Evolutionary conservation across 2,888 invertebrate species (phyloP).

Genomic region (Amphipoea oculea): DNA sequence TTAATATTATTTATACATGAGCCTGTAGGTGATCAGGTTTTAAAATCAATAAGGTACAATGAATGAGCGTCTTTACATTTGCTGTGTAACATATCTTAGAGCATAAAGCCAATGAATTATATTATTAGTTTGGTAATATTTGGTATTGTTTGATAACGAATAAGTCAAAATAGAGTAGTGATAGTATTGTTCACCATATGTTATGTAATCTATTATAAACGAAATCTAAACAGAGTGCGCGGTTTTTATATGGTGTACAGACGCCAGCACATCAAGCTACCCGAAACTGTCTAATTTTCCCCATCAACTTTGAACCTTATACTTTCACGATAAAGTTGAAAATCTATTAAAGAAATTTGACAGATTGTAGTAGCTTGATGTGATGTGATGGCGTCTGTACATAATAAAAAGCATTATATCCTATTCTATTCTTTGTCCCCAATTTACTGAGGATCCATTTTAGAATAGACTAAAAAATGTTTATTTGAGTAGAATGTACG

Average conservation of each 20-base stretch:
- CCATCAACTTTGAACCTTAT: too few species aligned
- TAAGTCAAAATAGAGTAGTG: background rate
- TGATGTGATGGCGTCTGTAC: too few species aligned
- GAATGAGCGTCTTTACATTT: slow-evolving; percentile 5
- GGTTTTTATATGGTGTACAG: background rate
- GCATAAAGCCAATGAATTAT: slow-evolving; percentile 5
- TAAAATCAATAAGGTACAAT: slow-evolving; percentile 40
- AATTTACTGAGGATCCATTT: background rate
- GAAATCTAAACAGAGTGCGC: background rate
- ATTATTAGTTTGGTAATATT: slow-evolving; percentile 6
- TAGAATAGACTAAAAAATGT: background rate
- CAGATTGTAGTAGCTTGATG: too few species aligned
- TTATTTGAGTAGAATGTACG: background rate
- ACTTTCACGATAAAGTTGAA: too few species aligned
- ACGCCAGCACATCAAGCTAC: too few species aligned
- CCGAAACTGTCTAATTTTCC: too few species aligned
- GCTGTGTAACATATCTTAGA: slow-evolving; percentile 16
- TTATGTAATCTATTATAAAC: background rate
- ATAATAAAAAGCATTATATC: too few species aligned
- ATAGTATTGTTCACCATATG: background rate
- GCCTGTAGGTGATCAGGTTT: slow-evolving; percentile 60
- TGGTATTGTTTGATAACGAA: background rate
- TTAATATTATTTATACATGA: slow-evolving; percentile 44
- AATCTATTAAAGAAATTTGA: too few species aligned
- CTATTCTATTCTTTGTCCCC: too few species aligned